Percentiles rank a stretch among this genome's conserved stretches.
Evolutionary conservation across 2,888 invertebrate genomes (phyloP).

Genomic region (Venustoraphidia nigricollis): DNA sequence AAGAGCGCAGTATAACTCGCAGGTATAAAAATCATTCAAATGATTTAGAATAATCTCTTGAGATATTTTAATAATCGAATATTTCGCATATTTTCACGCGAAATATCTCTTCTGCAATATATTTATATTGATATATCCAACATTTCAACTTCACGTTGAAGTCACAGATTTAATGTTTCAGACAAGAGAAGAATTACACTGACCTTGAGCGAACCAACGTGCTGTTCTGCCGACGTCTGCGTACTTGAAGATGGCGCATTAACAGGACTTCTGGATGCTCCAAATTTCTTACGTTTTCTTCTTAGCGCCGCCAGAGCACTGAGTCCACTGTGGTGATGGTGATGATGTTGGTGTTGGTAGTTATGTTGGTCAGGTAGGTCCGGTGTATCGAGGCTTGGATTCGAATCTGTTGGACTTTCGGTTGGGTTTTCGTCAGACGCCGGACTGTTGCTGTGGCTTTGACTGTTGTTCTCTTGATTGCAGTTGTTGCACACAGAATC

Average conservation of each 20-base stretch:
- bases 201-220: constrained; percentile 5
- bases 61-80: too few relatives aligned
- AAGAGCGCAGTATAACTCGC: too few relatives aligned
- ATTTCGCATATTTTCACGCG: too few relatives aligned
- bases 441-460: constrained; percentile 37
- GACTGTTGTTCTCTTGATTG: constrained; percentile 31
- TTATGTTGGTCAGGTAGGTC: constrained; percentile 6
- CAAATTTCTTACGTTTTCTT: constrained; percentile 70
- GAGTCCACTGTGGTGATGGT: constrained; percentile 23
- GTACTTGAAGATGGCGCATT: constrained; percentile 26
- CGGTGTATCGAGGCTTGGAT: constrained; percentile 40
- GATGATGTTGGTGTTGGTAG: constrained; percentile 17
- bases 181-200: constrained; percentile 1
- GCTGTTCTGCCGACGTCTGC: constrained; percentile 8
- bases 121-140: too few relatives aligned
- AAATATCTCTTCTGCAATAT: too few relatives aligned
- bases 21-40: too few relatives aligned
- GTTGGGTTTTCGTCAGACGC: constrained; percentile 55
- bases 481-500: constrained; percentile 58
- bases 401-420: constrained; percentile 54
- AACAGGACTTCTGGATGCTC: constrained; percentile 52
- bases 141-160: constrained; percentile 22
- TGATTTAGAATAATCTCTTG: too few relatives aligned
- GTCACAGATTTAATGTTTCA: constrained; percentile 10
- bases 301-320: constrained; percentile 58